These are phyloP conservation scores for Cosmorhoe ocellata DNA, from an alignment of 2,888 invertebrate species.

Conservation along the genomic window DNA sequence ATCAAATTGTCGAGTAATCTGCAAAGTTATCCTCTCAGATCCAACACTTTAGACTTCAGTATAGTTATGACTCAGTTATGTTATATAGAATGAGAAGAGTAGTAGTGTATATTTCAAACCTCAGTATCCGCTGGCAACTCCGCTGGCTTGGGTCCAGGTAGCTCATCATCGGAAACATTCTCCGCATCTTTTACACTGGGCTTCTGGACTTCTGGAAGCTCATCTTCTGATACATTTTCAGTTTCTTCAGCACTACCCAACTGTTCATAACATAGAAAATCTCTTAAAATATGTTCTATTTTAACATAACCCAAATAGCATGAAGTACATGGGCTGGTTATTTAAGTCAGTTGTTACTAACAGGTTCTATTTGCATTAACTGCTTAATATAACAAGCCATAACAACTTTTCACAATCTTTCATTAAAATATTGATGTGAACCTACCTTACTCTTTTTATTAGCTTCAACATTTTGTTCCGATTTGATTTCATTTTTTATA, in stretches of 20 bases:
- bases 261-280: conserved; percentile 39
- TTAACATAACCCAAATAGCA: too few species aligned
- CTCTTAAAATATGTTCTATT: too few species aligned
- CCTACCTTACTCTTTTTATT: conserved; percentile 19
- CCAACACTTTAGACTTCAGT: too few species aligned
- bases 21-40: too few species aligned
- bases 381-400: too few species aligned
- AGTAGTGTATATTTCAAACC: conserved; percentile 47
- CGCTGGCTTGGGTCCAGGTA: conserved; percentile 87
- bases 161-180: conserved; percentile 90
- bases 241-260: conserved; percentile 87
- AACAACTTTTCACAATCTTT: too few species aligned
- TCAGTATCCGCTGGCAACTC: conserved; percentile 88
- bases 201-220: conserved; percentile 87
- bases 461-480: conserved; percentile 7
- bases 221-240: conserved; percentile 93
- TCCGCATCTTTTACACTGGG: conserved; percentile 92
- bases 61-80: too few species aligned
- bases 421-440: not conserved
- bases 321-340: too few species aligned
- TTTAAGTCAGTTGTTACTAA: too few species aligned
- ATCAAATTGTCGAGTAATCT: too few species aligned
- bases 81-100: too few species aligned
- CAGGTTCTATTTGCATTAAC: too few species aligned
- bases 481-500: conserved; percentile 27